A percentile compares a stretch with the other conserved stretches of the same genome.
Conservation (phyloP, 2,888 invertebrate species). For the Pseudeuparius sepicola region DNA sequence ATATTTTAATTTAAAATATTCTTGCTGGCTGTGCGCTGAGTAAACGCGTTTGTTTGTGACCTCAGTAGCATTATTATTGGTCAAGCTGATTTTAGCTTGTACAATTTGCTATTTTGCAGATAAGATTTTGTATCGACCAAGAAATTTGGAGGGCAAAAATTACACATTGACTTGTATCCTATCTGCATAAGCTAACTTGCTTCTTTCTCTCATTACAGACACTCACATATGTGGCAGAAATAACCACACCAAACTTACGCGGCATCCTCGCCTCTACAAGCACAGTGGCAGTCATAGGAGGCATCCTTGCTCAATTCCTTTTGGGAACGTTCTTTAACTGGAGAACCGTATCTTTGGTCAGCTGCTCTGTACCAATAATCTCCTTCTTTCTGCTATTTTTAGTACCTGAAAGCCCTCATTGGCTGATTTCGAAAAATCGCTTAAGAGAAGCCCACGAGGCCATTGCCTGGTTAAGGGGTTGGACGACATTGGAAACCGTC, state of each 20-base stretch:
- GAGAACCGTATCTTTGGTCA: constrained; percentile 60
- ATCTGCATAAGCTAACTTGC: no score
- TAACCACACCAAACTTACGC: constrained; percentile 69
- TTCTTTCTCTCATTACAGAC: constrained; percentile 44
- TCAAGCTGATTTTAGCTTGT: no score
- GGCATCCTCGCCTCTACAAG: constrained; percentile 67
- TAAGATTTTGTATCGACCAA: constrained; percentile 1
- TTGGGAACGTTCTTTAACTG: constrained; percentile 61
- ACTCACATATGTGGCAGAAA: constrained; percentile 74
- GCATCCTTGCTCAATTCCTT: constrained; percentile 66
- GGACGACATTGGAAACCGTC: constrained; percentile 54
- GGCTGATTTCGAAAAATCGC: constrained; percentile 61
- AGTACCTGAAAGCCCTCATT: constrained; percentile 74
- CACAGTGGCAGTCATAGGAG: constrained; percentile 64
- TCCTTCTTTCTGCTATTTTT: constrained; percentile 56
- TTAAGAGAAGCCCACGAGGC: constrained; percentile 56
- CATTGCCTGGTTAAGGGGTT: constrained; percentile 70
- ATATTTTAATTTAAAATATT: no score
- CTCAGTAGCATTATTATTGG: no score
- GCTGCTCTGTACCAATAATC: constrained; percentile 52
- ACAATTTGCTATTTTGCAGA: constrained; percentile 5
- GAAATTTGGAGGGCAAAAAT: no score
- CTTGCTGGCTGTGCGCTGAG: no score
- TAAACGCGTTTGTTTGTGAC: no score
- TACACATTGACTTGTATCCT: no score